Evolutionary conservation across 2,797 vertebrate species (phyloP), one percentile per base, ranked within the genome.

Genomic region (Hipposideros larvatus): DNA sequence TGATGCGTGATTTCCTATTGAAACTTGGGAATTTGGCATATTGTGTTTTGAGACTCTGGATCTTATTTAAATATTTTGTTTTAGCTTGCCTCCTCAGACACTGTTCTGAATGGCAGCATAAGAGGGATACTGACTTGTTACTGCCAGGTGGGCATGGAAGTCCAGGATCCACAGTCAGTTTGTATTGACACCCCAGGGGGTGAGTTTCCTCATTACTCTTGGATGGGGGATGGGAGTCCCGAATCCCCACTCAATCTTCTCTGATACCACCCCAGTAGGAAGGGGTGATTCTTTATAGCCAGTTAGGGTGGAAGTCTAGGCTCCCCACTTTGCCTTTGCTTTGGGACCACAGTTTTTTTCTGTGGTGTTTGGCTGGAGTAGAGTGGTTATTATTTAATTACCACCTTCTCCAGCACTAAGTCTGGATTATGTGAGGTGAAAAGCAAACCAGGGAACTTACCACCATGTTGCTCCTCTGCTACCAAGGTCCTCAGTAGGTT

Each of bases 321-420:
- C 75, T 95, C 31, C 73, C 14, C 48, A 65, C 73, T 85, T 94
- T 87, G 51, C 90, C 57, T 94, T 95, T 95, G 61, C 46, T 92
- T 41, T 59, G 24, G 46, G 68, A 7, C 31, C 68, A 90, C 77
- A 85, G 41, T 82, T 95, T 88, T 74, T 88, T 93, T 86, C 87
- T 83, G n/a, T 93, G 70, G 59, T 87, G 31, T 89, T 83, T 83
- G 53, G 74, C 31, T 93, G 46, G 63, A 83, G 70, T 91, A 70
- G 61, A 90, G 68, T 46, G 71, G 78, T 92, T 93, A 75, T 74
- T 83, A 57, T 91, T 43, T 93, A 57, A 85, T 65, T 91, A 51
- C 37, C 71, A 24, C 41, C 46, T 92, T 75, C 57, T 93, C 51
- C 53, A 83, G 61, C 46, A 71, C 75, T 80, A 87, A 65, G 66